A percentile compares a stretch with the other conserved stretches of the same genome.
Conservation (phyloP, 2,797 vertebrate genomes). For the Odontamblyopus rebecca region DNA sequence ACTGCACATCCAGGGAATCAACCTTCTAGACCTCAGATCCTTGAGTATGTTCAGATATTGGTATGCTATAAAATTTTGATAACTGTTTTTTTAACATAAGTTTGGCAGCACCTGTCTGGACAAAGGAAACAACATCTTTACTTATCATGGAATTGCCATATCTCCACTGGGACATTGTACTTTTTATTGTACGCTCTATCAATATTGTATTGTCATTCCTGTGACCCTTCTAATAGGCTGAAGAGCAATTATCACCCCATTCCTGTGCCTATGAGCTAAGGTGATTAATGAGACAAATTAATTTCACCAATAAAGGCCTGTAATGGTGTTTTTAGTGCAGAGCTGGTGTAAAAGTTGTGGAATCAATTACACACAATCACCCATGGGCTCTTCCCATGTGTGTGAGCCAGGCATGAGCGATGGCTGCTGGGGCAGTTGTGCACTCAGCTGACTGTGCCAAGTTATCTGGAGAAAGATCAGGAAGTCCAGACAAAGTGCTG, state of each 20-base stretch:
- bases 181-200: no score
- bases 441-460: constrained; percentile 19
- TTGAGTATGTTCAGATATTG: no score
- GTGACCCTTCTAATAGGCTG: constrained; percentile 13
- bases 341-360: constrained; percentile 57
- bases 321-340: constrained; percentile 54
- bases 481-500: constrained; percentile 18
- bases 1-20: no score
- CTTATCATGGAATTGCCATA: no score
- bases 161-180: not conserved
- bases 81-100: no score
- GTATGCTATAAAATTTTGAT: no score
- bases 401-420: constrained; percentile 22
- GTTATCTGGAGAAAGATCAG: constrained; percentile 24
- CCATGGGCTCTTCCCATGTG: constrained; percentile 21
- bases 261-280: constrained; percentile 41
- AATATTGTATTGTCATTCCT: constrained; percentile 18
- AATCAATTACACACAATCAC: constrained; percentile 47
- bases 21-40: no score
- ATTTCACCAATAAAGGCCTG: constrained; percentile 47
- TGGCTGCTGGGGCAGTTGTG: constrained; percentile 27
- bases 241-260: constrained; percentile 37
- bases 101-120: not conserved
- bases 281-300: constrained; percentile 49
- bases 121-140: no score